Conservation (phyloP, 2,888 invertebrate genomes). For the Stenurella melanura region DNA sequence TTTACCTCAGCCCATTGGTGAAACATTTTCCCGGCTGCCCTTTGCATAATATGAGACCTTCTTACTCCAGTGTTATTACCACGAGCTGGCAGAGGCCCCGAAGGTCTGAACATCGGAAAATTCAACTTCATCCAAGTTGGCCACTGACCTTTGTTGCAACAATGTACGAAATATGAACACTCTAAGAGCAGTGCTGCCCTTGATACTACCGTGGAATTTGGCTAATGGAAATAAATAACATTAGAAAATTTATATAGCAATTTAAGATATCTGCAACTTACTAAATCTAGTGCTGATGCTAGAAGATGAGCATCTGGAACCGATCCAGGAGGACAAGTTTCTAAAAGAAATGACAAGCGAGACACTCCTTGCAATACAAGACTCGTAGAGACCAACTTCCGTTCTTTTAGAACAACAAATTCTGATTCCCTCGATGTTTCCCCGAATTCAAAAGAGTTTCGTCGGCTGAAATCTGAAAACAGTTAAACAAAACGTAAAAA, state of each 20-base stretch:
- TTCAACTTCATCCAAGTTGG: conserved; percentile 97
- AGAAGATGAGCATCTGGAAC: conserved; percentile 97
- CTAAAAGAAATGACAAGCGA: conserved; percentile 92
- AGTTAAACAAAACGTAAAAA: not conserved
- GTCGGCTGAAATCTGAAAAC: conserved; percentile 81
- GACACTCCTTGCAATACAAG: conserved; percentile 92
- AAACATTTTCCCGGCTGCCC: conserved; percentile 97
- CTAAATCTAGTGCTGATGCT: conserved; percentile 95
- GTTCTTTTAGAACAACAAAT: conserved; percentile 90
- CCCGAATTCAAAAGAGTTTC: conserved; percentile 88
- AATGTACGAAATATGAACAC: conserved; percentile 96
- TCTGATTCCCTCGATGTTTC: conserved; percentile 89
- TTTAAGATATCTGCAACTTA: conserved; percentile 69
- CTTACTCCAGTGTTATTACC: conserved; percentile 68
- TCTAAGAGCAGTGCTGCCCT: conserved; percentile 94
- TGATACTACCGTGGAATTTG: conserved; percentile 95
- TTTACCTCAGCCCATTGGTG: conserved; percentile 95
- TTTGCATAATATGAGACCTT: conserved; percentile 84
- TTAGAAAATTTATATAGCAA: not conserved
- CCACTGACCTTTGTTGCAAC: conserved; percentile 99
- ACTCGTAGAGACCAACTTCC: conserved; percentile 86
- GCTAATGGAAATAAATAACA: conserved; percentile 74
- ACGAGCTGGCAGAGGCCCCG: conserved; percentile 77
- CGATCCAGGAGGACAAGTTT: conserved; percentile 96
- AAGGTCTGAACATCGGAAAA: conserved; percentile 83